Conservation (phyloP, 2,888 invertebrate genomes). For the Orchestes rusci region DNA sequence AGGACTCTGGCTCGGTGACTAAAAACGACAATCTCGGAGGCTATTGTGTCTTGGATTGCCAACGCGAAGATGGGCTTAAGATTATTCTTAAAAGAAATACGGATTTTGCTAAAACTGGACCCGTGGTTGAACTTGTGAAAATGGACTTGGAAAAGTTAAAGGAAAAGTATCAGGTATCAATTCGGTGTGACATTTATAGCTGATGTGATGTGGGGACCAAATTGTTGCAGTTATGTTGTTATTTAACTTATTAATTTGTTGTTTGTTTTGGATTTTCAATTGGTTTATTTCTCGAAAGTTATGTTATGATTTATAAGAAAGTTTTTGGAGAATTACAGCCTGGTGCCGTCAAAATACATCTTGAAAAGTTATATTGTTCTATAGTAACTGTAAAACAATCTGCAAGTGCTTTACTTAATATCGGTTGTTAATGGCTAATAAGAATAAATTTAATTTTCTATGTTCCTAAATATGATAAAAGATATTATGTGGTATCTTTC, state of each 20-base stretch:
- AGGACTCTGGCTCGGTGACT: conserved; percentile 15
- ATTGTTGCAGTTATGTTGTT: conserved; percentile 18
- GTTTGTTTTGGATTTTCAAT: conserved; percentile 2
- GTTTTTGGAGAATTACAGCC: too few relatives aligned
- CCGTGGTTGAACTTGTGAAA: conserved; percentile 34
- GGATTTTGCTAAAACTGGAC: conserved; percentile 4
- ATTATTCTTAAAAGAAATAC: conserved; percentile 36
- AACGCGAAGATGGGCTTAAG: conserved; percentile 33
- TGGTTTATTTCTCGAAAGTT: neutral
- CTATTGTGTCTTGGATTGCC: conserved; percentile 33
- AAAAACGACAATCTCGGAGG: conserved; percentile 20
- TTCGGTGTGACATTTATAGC: too few relatives aligned
- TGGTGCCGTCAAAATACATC: too few relatives aligned
- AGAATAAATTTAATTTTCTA: too few relatives aligned
- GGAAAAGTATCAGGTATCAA: conserved; percentile 20
- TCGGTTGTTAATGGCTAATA: too few relatives aligned
- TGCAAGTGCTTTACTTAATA: too few relatives aligned
- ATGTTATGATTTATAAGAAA: too few relatives aligned
- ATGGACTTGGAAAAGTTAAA: conserved; percentile 29
- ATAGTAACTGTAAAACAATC: too few relatives aligned
- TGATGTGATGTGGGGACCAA: conserved; percentile 32
- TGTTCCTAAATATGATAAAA: too few relatives aligned
- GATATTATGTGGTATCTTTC: too few relatives aligned
- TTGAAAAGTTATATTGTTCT: too few relatives aligned
- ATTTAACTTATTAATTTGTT: neutral